phyloP scores from a whole-genome alignment of 2,888 invertebrate genomes.

The Andrena chrysosceles region DNA sequence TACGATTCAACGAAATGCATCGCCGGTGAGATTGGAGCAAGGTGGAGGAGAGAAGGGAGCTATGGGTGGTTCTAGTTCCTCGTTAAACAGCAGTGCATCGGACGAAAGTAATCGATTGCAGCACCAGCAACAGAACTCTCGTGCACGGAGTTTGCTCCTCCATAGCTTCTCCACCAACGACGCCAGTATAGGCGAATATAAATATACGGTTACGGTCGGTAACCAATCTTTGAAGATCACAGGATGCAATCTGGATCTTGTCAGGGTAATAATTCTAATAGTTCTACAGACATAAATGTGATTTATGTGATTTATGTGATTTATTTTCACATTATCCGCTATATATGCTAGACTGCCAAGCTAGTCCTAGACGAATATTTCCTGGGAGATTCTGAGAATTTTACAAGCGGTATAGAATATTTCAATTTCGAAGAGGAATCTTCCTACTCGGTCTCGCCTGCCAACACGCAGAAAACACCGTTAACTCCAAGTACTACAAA shows the following conservation, averaged over 20 bases:
- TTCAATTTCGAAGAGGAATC: constrained; percentile 82
- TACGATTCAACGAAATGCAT: constrained; percentile 97
- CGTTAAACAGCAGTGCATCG: constrained; percentile 91
- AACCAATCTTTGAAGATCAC: constrained; percentile 94
- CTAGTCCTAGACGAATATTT: constrained; percentile 95
- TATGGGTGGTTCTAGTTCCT: constrained; percentile 90
- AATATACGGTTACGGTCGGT: constrained; percentile 94
- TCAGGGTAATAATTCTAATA: constrained; percentile 88
- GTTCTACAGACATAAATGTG: neutral
- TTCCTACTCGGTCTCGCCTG: constrained; percentile 60
- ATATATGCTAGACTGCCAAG: constrained; percentile 90
- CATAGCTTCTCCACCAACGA: constrained; percentile 94
- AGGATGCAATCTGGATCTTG: constrained; percentile 93
- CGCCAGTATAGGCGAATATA: constrained; percentile 94
- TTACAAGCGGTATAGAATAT: constrained; percentile 79
- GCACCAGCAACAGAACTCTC: constrained; percentile 85
- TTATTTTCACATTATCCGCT: constrained; percentile 23
- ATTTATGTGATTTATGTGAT: no score
- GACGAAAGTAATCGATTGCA: constrained; percentile 86
- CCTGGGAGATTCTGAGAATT: constrained; percentile 79
- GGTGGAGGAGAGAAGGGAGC: constrained; percentile 86
- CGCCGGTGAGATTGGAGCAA: constrained; percentile 92
- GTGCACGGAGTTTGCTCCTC: constrained; percentile 87
- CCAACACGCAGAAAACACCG: constrained; percentile 70
- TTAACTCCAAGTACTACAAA: constrained; percentile 67